Evolutionary conservation across 2,888 invertebrate genomes (phyloP).

Genomic region (Rotaria socialis): DNA sequence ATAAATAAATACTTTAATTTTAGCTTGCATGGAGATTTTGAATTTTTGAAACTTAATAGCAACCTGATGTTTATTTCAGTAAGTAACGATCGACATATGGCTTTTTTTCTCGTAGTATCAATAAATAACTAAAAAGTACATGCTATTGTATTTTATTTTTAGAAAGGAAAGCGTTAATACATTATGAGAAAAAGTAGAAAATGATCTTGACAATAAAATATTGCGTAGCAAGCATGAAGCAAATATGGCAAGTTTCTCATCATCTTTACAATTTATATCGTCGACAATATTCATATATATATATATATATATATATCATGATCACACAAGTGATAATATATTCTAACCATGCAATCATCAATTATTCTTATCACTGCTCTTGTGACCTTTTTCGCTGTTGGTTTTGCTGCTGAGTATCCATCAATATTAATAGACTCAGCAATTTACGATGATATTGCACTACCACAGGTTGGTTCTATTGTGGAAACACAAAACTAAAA

Average conservation of each 20-base stretch:
- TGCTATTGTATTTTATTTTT: too few relatives aligned
- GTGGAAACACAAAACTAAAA: not conserved
- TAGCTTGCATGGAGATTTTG: too few relatives aligned
- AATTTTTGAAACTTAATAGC: too few relatives aligned
- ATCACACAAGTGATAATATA: too few relatives aligned
- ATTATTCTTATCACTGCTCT: not conserved
- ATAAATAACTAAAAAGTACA: too few relatives aligned
- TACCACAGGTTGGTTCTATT: not conserved
- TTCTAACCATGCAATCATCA: not conserved
- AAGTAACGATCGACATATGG: too few relatives aligned
- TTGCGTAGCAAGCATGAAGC: not conserved
- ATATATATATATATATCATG: not conserved
- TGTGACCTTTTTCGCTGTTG: not conserved
- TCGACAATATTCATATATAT: not conserved
- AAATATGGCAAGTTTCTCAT: not conserved
- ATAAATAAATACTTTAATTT: too few relatives aligned
- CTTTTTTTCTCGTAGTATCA: too few relatives aligned
- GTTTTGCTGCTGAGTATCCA: not conserved
- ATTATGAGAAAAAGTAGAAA: too few relatives aligned
- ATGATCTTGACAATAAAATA: not conserved
- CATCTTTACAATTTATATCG: not conserved
- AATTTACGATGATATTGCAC: too few relatives aligned
- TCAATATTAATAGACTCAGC: not conserved
- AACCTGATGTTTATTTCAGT: too few relatives aligned
- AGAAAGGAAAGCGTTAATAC: too few relatives aligned